Evolutionary conservation across 1,140 invertebrate species (phyloP).

Genomic region (Drosophila willistoni): DNA sequence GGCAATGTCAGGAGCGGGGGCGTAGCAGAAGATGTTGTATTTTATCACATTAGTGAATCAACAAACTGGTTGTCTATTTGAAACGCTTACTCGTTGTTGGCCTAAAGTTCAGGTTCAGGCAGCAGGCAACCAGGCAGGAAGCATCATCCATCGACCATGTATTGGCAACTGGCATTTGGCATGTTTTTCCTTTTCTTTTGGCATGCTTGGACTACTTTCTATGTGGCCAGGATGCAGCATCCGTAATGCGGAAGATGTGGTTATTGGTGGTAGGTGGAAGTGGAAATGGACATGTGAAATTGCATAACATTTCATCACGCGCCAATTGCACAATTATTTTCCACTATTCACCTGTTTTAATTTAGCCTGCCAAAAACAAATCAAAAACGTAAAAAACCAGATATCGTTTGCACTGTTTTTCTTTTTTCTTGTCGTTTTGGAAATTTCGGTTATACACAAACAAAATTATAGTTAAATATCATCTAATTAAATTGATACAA

Average conservation of each 20-base stretch:
- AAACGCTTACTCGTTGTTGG: constrained; percentile 19
- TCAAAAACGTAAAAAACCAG: background rate
- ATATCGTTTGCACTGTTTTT: constrained; percentile 3
- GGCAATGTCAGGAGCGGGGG: background rate
- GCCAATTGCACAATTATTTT: constrained; percentile 61
- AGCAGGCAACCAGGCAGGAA: constrained; percentile 74
- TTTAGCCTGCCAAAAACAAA: constrained; percentile 3
- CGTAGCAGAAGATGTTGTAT: background rate
- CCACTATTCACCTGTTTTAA: constrained; percentile 44
- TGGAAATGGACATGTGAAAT: constrained; percentile 45
- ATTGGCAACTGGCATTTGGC: constrained; percentile 46
- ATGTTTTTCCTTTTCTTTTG: constrained; percentile 55
- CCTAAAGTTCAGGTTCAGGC: constrained; percentile 80
- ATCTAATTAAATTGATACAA: constrained; percentile 59
- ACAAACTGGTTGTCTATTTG: constrained; percentile 41
- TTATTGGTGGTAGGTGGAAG: constrained; percentile 49
- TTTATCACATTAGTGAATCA: constrained; percentile 34
- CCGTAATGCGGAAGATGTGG: constrained; percentile 69
- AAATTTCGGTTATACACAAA: constrained; percentile 25
- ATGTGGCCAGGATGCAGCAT: constrained; percentile 66
- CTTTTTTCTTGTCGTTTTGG: constrained; percentile 18
- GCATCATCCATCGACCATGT: constrained; percentile 22
- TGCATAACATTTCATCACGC: constrained; percentile 74
- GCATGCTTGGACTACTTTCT: constrained; percentile 77
- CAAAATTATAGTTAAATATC: constrained; percentile 51